A percentile compares a stretch with the other conserved stretches of the same genome.
phyloP scores from a whole-genome alignment of 2,113 vertebrate genomes.

The Anhinga rufa region DNA sequence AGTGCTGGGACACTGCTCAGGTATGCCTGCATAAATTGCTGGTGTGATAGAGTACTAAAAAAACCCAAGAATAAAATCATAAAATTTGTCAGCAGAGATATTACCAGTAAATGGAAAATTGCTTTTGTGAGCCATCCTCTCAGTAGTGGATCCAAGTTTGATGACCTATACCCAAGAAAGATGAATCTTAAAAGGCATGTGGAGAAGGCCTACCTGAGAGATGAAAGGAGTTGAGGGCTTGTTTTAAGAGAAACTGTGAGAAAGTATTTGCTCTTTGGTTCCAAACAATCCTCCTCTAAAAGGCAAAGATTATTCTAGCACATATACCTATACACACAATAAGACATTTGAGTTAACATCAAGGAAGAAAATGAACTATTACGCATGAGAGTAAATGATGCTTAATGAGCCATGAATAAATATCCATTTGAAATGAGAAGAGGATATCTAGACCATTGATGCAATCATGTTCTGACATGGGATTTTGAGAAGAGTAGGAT shows the following conservation, averaged over 20 bases:
- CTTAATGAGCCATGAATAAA: background rate
- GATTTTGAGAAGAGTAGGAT: background rate
- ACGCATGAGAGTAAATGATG: background rate
- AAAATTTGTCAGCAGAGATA: background rate
- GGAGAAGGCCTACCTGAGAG: background rate
- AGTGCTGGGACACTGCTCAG: background rate
- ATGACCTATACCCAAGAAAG: background rate
- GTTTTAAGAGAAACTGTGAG: background rate
- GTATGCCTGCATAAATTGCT: background rate
- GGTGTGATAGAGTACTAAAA: background rate
- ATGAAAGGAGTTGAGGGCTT: accelerated
- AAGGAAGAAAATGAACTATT: background rate
- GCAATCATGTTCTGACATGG: background rate
- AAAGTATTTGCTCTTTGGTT: background rate
- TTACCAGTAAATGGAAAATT: background rate
- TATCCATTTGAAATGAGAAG: background rate
- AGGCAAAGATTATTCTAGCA: background rate
- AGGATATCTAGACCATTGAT: background rate
- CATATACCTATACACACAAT: background rate
- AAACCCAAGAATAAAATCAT: background rate
- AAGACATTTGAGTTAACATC: background rate
- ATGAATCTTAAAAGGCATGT: background rate
- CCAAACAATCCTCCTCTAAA: background rate
- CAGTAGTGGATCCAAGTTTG: background rate
- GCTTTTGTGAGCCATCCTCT: background rate